These are phyloP conservation scores for Chrosomus eos DNA, from an alignment of 2,797 vertebrate genomes.

Conservation along the genomic window DNA sequence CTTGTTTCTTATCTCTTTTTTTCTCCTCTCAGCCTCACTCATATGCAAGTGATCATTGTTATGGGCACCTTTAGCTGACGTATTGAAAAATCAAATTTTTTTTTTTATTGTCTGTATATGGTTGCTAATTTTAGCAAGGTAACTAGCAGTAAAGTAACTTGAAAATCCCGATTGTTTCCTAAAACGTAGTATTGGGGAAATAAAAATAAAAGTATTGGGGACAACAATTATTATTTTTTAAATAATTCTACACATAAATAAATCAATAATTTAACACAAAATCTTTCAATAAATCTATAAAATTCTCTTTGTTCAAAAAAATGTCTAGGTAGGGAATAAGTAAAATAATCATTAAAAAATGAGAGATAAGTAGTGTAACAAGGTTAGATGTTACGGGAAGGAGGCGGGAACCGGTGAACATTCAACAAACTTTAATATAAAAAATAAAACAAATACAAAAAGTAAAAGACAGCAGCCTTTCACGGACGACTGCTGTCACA, in stretches of 20 bases:
- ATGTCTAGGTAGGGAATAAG: not conserved
- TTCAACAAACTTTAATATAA: too few species aligned
- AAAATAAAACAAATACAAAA: too few species aligned
- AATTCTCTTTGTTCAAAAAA: not conserved
- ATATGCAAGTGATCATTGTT: not conserved
- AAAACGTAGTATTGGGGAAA: not conserved
- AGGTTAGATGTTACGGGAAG: too few species aligned
- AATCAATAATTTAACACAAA: not conserved
- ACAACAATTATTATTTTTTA: not conserved
- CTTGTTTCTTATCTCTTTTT: constrained; percentile 40
- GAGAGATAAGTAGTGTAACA: too few species aligned
- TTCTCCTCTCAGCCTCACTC: not conserved
- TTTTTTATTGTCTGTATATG: not conserved
- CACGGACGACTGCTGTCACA: too few species aligned
- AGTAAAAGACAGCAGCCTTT: too few species aligned
- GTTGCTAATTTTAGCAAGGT: not conserved
- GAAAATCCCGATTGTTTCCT: not conserved
- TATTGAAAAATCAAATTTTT: not conserved
- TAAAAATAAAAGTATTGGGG: too few species aligned
- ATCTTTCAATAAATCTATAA: not conserved
- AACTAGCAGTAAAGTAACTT: not conserved
- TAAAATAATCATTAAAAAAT: not conserved
- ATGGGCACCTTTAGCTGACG: not conserved
- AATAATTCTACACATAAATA: not conserved
- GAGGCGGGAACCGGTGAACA: too few species aligned